phyloP scores from a whole-genome alignment of 2,888 invertebrate genomes.

The Mythimna loreyi region DNA sequence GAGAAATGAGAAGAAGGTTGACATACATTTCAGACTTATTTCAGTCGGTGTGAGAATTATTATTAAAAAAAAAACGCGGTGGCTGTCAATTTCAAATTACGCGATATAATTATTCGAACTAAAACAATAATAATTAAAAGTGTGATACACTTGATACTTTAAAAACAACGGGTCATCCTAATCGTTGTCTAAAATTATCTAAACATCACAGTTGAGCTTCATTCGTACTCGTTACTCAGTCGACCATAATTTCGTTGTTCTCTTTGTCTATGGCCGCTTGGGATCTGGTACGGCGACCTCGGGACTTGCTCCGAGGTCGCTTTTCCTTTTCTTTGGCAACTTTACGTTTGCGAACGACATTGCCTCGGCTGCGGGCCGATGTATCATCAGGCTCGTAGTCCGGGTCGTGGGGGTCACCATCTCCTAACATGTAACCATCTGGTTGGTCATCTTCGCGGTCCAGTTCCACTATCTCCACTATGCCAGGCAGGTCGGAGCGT shows the following conservation, averaged over 20 bases:
- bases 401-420: slow-evolving; percentile 78
- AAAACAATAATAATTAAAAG: slow-evolving; percentile 15
- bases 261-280: slow-evolving; percentile 79
- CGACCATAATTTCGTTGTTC: slow-evolving; percentile 77
- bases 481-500: slow-evolving; percentile 74
- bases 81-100: slow-evolving; percentile 34
- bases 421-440: slow-evolving; percentile 65
- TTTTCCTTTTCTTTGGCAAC: slow-evolving; percentile 80
- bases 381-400: slow-evolving; percentile 79
- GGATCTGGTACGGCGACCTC: slow-evolving; percentile 85
- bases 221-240: slow-evolving; percentile 71
- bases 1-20: neutral
- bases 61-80: slow-evolving; percentile 8
- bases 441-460: slow-evolving; percentile 70
- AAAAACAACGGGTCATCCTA: slow-evolving; percentile 67
- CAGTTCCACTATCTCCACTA: slow-evolving; percentile 84
- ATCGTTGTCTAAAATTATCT: slow-evolving; percentile 74
- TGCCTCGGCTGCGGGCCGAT: slow-evolving; percentile 83
- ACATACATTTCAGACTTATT: neutral
- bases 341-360: slow-evolving; percentile 83
- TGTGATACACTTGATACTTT: slow-evolving; percentile 60
- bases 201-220: slow-evolving; percentile 82
- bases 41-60: neutral
- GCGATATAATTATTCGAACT: slow-evolving; percentile 10
- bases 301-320: slow-evolving; percentile 82